phyloP scores from a whole-genome alignment of 2,888 invertebrate species.

The Acanthopleura granulata region DNA sequence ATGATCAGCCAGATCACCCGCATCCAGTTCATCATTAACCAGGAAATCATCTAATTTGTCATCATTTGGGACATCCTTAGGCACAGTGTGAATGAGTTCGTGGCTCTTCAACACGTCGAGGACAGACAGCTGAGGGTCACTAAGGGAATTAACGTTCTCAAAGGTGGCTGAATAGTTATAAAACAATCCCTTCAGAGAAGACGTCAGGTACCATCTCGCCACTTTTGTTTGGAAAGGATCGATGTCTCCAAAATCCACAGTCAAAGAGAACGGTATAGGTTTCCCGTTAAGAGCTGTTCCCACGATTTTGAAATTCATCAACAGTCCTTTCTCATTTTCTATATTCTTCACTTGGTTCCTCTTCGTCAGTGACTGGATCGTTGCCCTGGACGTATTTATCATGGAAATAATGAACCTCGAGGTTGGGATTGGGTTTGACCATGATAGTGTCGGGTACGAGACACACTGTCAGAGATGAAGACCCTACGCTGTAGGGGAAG shows the following conservation, averaged over 20 bases:
- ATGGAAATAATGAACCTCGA: constrained; percentile 46
- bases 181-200: constrained; percentile 44
- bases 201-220: constrained; percentile 44
- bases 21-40: constrained; percentile 37
- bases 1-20: constrained; percentile 34
- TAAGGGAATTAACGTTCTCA: constrained; percentile 48
- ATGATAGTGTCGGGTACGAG: constrained; percentile 50
- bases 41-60: constrained; percentile 42
- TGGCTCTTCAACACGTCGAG: constrained; percentile 38
- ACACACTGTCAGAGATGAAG: constrained; percentile 39
- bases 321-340: constrained; percentile 51
- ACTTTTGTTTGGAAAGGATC: constrained; percentile 35
- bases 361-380: constrained; percentile 42
- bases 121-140: constrained; percentile 46
- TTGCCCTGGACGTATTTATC: constrained; percentile 49
- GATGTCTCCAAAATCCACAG: constrained; percentile 45
- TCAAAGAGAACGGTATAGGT: constrained; percentile 39
- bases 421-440: constrained; percentile 48
- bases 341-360: constrained; percentile 47
- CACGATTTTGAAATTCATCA: constrained; percentile 44
- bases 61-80: constrained; percentile 32
- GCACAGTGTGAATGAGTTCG: constrained; percentile 41
- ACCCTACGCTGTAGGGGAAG: constrained; percentile 43
- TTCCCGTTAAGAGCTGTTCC: constrained; percentile 36
- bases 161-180: constrained; percentile 49